Evolutionary conservation across 2,888 invertebrate species (phyloP).

Genomic region (Villa cingulata): DNA sequence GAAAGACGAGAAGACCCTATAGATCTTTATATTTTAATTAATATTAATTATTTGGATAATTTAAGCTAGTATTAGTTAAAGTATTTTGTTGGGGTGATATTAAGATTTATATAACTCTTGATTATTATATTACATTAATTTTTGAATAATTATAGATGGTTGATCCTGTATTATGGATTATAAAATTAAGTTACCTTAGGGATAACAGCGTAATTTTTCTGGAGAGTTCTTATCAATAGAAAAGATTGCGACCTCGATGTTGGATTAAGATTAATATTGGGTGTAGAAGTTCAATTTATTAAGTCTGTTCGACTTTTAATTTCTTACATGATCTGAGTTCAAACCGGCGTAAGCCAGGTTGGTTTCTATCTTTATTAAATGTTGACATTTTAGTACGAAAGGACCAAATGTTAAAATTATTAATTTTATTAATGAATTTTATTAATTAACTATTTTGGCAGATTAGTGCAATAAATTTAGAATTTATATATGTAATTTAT

Average conservation of each 20-base stretch:
- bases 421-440: conserved; percentile 31
- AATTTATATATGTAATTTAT: conserved; percentile 46
- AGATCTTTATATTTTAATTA: too few species aligned
- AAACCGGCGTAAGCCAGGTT: too few species aligned
- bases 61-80: conserved; percentile 14
- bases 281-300: conserved; percentile 53
- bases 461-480: conserved; percentile 59
- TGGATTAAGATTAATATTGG: conserved; percentile 60
- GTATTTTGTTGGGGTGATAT: conserved; percentile 53
- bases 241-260: conserved; percentile 79
- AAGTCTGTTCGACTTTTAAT: conserved; percentile 72
- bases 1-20: too few species aligned
- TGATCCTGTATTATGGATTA: conserved; percentile 48
- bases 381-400: conserved; percentile 63
- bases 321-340: too few species aligned
- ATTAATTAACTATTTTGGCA: conserved; percentile 53
- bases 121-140: conserved; percentile 37
- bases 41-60: too few species aligned
- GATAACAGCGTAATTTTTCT: conserved; percentile 74
- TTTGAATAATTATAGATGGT: too few species aligned
- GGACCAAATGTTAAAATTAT: conserved; percentile 48
- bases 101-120: conserved; percentile 47
- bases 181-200: conserved; percentile 64
- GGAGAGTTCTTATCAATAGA: conserved; percentile 58
- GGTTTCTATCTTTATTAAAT: too few species aligned